Evolutionary conservation across 2,113 vertebrate genomes (phyloP), one percentile per base, ranked within the genome.

Genomic region (Dipodomys ordii): DNA sequence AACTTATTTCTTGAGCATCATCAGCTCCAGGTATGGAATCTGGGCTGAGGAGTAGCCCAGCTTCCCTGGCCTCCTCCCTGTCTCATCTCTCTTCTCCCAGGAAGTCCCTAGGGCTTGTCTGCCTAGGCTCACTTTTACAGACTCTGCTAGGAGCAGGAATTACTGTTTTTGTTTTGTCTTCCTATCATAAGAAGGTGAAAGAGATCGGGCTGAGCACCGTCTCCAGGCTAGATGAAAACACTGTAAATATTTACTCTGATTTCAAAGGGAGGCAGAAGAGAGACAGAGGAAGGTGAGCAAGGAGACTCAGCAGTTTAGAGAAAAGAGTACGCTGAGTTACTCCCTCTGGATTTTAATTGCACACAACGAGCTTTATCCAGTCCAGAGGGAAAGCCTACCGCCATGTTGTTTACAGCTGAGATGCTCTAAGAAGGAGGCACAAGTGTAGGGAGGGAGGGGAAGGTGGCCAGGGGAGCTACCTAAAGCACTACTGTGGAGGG

Each of bases 181-280:
- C 62, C 64, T 25, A 32, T 93, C 30, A 4, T 1, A 76, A 74
- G 83, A 67, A 94, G 87, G 91, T 84, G 89, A 93, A 64, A 53
- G 78, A 88, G 74, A 92, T 46, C 85, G 74, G 87, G 32, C 79
- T 57, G 62, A 92, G 57, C 81, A 72, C 49, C 68, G 81, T 39
- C 8, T 76, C 81, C 57, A 83, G 81, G 60, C 7, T 25, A 60
- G 82, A 49, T 79, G 90, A 74, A 83, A 94, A 79, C 11, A 22
- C 18, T 79, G 65, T 90, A 73, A 76, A 86, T 85, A 91, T 93
- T 94, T 82, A 93, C 90, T 83, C 49, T 68, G 49, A 87, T 84
- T 93, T 95, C 92, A 81, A 69, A 84, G 49, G 39, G 88, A 62
- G 44, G 25, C 3, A 46, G 67, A 79, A 73, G 28, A 30, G 0